Percentiles rank a stretch among this genome's conserved stretches.
Conservation (phyloP, 2,888 invertebrate genomes). For the Ormyrus rosae region DNA sequence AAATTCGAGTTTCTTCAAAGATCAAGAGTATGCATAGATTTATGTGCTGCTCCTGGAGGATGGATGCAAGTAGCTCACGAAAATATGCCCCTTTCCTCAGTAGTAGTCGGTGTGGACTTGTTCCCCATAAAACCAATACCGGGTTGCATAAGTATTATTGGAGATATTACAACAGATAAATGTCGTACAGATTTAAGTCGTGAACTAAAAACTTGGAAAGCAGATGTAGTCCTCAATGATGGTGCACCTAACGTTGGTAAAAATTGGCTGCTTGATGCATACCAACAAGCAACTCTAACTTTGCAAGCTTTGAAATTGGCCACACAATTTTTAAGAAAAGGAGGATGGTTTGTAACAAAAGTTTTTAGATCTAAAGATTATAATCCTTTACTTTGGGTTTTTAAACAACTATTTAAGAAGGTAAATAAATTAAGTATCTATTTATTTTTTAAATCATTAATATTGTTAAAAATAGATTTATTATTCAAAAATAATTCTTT, state of each 20-base stretch:
- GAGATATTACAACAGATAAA: constrained; percentile 98
- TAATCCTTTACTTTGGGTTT: constrained; percentile 94
- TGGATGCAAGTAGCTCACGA: constrained; percentile 99
- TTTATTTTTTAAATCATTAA: no score
- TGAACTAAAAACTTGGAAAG: constrained; percentile 96
- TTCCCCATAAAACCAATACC: constrained; percentile 94
- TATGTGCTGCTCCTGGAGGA: constrained; percentile 99
- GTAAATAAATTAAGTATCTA: constrained; percentile 66
- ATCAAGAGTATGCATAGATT: constrained; percentile 96
- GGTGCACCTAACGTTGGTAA: constrained; percentile 98
- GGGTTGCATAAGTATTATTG: constrained; percentile 91
- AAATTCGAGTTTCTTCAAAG: constrained; percentile 98
- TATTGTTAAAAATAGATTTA: no score
- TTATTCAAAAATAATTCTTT: no score
- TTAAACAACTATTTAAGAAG: constrained; percentile 97
- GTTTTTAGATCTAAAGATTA: constrained; percentile 99
- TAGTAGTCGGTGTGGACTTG: constrained; percentile 97
- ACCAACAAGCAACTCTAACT: constrained; percentile 93
- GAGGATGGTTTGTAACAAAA: constrained; percentile 99
- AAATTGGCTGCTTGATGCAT: constrained; percentile 98
- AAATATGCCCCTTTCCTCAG: constrained; percentile 97
- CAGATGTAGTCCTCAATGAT: constrained; percentile 96
- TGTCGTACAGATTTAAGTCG: constrained; percentile 88
- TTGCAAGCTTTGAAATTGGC: constrained; percentile 95
- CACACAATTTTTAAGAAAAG: constrained; percentile 89